These are phyloP conservation scores for Germaria angustata DNA, from an alignment of 2,888 invertebrate genomes.

Conservation along the genomic window DNA sequence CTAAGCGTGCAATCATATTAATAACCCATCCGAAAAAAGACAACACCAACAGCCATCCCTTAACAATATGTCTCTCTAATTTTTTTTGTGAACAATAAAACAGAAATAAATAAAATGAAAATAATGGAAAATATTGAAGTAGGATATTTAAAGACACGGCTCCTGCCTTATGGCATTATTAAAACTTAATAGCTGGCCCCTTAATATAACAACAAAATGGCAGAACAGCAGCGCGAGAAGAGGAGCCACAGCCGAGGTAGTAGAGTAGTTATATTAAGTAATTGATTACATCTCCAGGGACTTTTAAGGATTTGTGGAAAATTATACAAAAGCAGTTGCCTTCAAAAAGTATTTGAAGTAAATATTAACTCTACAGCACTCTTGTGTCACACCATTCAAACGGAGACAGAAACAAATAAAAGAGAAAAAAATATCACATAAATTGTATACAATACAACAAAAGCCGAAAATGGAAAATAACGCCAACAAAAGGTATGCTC, in stretches of 20 bases:
- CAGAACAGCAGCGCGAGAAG: not conserved
- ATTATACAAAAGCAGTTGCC: conserved; percentile 3
- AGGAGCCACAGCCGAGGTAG: not conserved
- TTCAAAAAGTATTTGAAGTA: conserved; percentile 21
- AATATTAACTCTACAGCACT: conserved; percentile 14
- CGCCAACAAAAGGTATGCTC: not conserved
- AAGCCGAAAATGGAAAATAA: not conserved
- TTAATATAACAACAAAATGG: conserved; percentile 5
- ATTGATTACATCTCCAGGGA: conserved; percentile 80
- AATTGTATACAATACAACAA: not conserved
- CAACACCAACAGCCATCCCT: conserved; percentile 58
- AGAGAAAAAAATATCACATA: not conserved
- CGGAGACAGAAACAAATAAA: not conserved
- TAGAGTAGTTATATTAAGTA: conserved; percentile 78
- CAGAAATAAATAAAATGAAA: conserved; percentile 53
- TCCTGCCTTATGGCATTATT: conserved; percentile 73
- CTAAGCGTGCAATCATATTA: conserved; percentile 75
- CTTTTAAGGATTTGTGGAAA: conserved; percentile 72
- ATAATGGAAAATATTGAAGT: conserved; percentile 52
- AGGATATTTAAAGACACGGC: conserved; percentile 60
- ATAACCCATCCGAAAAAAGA: conserved; percentile 71
- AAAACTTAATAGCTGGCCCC: conserved; percentile 75
- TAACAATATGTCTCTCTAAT: conserved; percentile 26
- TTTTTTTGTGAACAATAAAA: not conserved
- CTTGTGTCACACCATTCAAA: not conserved